Evolutionary conservation across 23 tunicate genomes (phyloP).

Genomic region (Corella eumyota): DNA sequence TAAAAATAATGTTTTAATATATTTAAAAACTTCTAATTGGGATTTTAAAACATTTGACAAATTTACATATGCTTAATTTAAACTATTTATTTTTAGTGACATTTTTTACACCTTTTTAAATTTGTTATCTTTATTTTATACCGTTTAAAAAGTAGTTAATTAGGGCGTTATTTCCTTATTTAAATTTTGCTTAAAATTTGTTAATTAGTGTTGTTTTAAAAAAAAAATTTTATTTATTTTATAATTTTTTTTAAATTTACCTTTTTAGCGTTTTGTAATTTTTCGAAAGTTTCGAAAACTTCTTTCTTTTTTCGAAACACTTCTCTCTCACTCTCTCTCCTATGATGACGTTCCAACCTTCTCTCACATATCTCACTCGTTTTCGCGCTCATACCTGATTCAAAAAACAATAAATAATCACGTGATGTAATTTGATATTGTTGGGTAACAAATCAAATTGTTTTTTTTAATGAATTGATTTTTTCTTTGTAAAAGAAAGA

Average conservation of each 20-base stretch:
- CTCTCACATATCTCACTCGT: conserved; percentile 61
- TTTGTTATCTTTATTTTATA: too few species aligned
- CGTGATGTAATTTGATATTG: neutral
- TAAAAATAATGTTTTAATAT: too few species aligned
- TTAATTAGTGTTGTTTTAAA: neutral
- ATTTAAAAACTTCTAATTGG: too few species aligned
- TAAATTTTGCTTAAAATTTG: neutral
- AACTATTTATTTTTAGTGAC: too few species aligned
- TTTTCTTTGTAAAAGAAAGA: neutral
- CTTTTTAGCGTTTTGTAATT: conserved; percentile 64
- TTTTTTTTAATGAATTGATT: neutral
- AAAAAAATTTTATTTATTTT: neutral
- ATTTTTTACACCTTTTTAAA: too few species aligned
- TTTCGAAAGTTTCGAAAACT: conserved; percentile 25
- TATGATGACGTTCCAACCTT: conserved; percentile 47
- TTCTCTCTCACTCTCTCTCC: conserved; percentile 59
- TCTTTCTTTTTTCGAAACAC: conserved; percentile 59
- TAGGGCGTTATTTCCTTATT: too few species aligned
- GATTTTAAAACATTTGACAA: too few species aligned
- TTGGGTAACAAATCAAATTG: neutral
- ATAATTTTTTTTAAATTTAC: conserved; percentile 10
- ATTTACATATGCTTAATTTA: too few species aligned
- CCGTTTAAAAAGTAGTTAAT: too few species aligned
- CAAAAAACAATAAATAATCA: conserved; percentile 7
- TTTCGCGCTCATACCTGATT: conserved; percentile 60